phyloP scores from a whole-genome alignment of 1,140 invertebrate species.

The Odontomachus brunneus region DNA sequence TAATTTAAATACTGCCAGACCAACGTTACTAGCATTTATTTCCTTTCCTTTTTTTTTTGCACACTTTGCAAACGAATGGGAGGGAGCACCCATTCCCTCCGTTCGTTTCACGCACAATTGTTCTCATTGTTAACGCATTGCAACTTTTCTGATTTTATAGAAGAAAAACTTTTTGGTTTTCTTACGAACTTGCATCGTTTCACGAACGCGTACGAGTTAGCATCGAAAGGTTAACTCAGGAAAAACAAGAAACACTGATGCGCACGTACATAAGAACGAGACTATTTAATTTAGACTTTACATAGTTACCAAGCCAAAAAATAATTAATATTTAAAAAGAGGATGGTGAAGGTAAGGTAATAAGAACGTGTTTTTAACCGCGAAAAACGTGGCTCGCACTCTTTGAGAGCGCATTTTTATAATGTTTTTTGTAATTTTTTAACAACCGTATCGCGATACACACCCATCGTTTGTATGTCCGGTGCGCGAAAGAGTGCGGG shows the following conservation, averaged over 20 bases:
- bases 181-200: background rate
- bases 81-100: constrained; percentile 29
- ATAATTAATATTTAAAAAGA: constrained; percentile 75
- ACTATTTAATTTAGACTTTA: constrained; percentile 79
- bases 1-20: constrained; percentile 71
- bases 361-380: constrained; percentile 54
- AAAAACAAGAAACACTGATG: constrained; percentile 23
- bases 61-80: constrained; percentile 36
- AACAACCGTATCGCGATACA: constrained; percentile 35
- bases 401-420: constrained; percentile 57
- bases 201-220: constrained; percentile 33
- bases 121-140: constrained; percentile 8
- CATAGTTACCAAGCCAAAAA: constrained; percentile 83
- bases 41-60: constrained; percentile 34
- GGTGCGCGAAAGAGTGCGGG: constrained; percentile 50
- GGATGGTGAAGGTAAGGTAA: constrained; percentile 28
- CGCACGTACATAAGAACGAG: constrained; percentile 44
- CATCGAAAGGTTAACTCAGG: constrained; percentile 46
- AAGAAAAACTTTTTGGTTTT: constrained; percentile 28
- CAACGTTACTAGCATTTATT: constrained; percentile 70
- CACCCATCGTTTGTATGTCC: constrained; percentile 42
- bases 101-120: constrained; percentile 56
- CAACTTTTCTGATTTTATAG: constrained; percentile 18
- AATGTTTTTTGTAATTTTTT: constrained; percentile 69
- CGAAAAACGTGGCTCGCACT: constrained; percentile 54